Evolutionary conservation across 64 coral and sea anemone genomes (phyloP).

Genomic region (Dendrophyllia cribrosa): DNA sequence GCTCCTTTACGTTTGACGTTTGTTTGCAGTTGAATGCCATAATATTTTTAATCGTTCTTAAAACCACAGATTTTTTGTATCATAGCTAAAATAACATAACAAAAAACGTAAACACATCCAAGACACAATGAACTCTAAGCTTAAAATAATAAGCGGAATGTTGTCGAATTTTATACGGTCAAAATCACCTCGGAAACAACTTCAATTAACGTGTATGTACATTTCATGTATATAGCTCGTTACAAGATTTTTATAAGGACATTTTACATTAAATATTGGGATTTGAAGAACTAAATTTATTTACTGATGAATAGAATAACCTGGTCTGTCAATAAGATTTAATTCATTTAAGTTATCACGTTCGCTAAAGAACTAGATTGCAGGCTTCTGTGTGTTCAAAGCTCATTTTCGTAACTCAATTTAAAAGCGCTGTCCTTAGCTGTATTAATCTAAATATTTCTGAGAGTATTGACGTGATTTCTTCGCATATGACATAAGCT

Average conservation of each 20-base stretch:
- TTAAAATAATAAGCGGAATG: no score
- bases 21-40: not conserved
- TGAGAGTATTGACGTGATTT: not conserved
- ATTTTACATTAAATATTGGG: not conserved
- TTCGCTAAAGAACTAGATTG: not conserved
- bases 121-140: no score
- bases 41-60: slow-evolving; percentile 19
- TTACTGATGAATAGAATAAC: not conserved
- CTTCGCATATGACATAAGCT: not conserved
- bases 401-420: not conserved
- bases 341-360: not conserved
- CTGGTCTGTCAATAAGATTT: not conserved
- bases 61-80: not conserved
- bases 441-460: no score
- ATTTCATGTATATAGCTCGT: not conserved
- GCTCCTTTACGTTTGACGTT: not conserved
- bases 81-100: not conserved
- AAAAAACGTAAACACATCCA: not conserved
- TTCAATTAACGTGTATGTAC: no score
- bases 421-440: no score
- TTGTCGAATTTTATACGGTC: no score
- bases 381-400: not conserved
- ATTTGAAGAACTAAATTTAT: not conserved
- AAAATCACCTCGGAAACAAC: not conserved
- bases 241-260: not conserved